Percentiles rank a stretch among this genome's conserved stretches.
Conservation (phyloP, 2,888 invertebrate genomes). For the Alsophila aescularia region DNA sequence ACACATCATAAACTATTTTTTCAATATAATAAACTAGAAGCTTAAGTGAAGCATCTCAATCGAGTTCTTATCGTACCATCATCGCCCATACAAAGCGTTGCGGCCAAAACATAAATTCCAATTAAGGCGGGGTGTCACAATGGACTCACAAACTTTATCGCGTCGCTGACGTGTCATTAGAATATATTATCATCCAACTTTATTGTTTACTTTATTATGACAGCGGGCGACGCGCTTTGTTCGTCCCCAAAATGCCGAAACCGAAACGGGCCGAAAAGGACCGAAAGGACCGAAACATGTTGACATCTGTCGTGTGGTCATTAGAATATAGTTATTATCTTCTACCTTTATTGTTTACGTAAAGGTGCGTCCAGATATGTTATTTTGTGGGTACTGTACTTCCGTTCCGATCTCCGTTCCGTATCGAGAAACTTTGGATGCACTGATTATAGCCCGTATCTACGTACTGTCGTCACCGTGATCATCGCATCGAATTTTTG, state of each 20-base stretch:
- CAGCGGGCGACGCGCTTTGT: constrained; percentile 35
- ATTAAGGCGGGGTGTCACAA: constrained; percentile 74
- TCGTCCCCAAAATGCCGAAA: constrained; percentile 1
- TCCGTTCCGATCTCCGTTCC: too few relatives aligned
- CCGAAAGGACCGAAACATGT: constrained; percentile 10
- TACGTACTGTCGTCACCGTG: too few relatives aligned
- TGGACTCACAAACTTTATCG: constrained; percentile 64
- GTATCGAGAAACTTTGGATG: too few relatives aligned
- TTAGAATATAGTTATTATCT: too few relatives aligned
- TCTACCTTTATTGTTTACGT: too few relatives aligned
- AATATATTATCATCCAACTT: constrained; percentile 59
- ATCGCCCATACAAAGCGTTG: constrained; percentile 50
- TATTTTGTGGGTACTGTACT: too few relatives aligned
- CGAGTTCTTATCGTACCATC: constrained; percentile 36
- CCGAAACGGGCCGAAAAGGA: constrained; percentile 8
- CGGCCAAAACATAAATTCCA: constrained; percentile 77
- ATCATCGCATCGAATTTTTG: too few relatives aligned
- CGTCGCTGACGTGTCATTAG: constrained; percentile 49
- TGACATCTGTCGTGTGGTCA: constrained; percentile 32
- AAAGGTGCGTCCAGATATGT: too few relatives aligned
- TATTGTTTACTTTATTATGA: constrained; percentile 70
- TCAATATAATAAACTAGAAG: constrained; percentile 1
- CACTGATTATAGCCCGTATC: too few relatives aligned
- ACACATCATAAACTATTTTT: too few relatives aligned
- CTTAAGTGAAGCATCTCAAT: neutral